Percentiles rank a stretch among this genome's conserved stretches.
These are phyloP conservation scores for Megathymus violae DNA, from an alignment of 1,140 invertebrate species.

Conservation along the genomic window DNA sequence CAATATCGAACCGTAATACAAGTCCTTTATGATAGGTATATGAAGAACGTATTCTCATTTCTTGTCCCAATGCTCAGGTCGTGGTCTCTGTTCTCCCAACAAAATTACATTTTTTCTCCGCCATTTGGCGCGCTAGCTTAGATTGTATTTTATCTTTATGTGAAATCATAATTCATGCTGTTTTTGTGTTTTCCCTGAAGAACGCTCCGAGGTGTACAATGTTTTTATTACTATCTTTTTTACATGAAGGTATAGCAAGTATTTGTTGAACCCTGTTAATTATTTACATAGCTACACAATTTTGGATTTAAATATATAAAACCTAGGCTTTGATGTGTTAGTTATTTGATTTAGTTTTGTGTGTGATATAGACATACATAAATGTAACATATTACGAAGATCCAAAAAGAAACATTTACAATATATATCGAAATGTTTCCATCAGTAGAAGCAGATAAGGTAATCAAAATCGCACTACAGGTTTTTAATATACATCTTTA, in stretches of 20 bases:
- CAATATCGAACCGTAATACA: constrained; percentile 21
- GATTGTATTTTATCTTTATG: constrained; percentile 80
- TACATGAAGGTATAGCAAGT: constrained; percentile 51
- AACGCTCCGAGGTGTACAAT: constrained; percentile 69
- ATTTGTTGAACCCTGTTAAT: neutral
- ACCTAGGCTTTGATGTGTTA: too few species aligned
- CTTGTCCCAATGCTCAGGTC: constrained; percentile 51
- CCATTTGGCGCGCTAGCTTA: constrained; percentile 73
- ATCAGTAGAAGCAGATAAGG: too few species aligned
- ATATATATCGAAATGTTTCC: too few species aligned
- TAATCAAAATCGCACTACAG: too few species aligned
- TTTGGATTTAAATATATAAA: too few species aligned
- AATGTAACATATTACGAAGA: too few species aligned
- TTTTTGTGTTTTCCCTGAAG: constrained; percentile 60
- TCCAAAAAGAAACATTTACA: too few species aligned
- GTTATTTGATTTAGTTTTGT: too few species aligned
- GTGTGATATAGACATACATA: too few species aligned
- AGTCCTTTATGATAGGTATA: constrained; percentile 33
- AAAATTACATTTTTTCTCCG: constrained; percentile 76
- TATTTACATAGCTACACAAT: too few species aligned
- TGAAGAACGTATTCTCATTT: constrained; percentile 43
- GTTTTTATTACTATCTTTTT: constrained; percentile 62
- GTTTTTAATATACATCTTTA: too few species aligned
- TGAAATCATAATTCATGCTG: constrained; percentile 79
- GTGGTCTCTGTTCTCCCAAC: constrained; percentile 56